Base-by-base conservation (phyloP, 2,888 invertebrate species). In the Ichneumon xanthorius region DNA sequence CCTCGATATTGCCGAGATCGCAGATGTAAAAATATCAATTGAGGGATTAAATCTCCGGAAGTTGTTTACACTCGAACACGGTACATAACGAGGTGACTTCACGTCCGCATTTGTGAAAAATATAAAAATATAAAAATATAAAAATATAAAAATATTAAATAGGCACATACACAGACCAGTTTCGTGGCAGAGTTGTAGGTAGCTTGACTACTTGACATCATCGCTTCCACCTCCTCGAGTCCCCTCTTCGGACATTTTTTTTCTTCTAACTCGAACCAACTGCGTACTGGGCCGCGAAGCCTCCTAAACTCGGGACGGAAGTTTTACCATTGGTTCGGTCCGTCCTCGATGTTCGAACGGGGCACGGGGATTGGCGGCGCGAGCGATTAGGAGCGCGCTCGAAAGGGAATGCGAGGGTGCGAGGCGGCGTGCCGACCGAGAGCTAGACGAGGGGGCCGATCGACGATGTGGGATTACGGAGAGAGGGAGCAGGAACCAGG, bases 401-500 rank as follows among this genome's bases (percentile, higher is more conserved):
- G 81, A 75, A 61, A 72, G 80, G 71, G 72, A 71, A 30, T 37
- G 70, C 61, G 45, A 19, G 50, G 45, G 19, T 30, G 58, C 58
- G 73, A 40, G 48, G 58, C 73, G 48, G 9, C 63, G 6, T n/a
- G 63, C 33, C 5, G 33, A 19, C 19, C 70, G 77, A 19, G 79
- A 73, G 72, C 65, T 26, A 48, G 55, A 65, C 50, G 26, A 55
- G 72, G 86, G 87, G 88, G 88, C 85, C 86, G 84, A 84, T 76
- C 76, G 88, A 80, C 86, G 72, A 58, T 71, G 77, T 53, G 45
- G 80, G 53, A 65, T 78, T 78, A 73, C 16, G 11, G 63, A 68
- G 77, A 81, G 70, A 45, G 78, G 67, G 68, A 58, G 61, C n/a
- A 55, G 68, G 63, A 73, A 72, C 67, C 65, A 68, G 82, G 86